Evolutionary conservation across 2,113 vertebrate species (phyloP).

Genomic region (Argyrosomus japonicus): DNA sequence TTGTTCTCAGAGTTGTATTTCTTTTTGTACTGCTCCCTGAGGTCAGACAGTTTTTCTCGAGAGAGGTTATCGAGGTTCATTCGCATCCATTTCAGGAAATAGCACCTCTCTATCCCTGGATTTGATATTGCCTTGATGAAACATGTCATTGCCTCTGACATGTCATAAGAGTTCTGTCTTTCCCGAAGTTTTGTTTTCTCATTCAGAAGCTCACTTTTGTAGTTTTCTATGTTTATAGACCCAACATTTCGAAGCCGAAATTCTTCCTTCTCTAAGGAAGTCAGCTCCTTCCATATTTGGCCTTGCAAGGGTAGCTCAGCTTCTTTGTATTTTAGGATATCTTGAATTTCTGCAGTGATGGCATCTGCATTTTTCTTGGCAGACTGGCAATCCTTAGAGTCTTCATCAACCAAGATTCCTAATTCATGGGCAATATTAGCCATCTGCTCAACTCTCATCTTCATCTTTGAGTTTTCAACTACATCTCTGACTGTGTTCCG

Average conservation of each 20-base stretch:
- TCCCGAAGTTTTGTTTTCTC: constrained; percentile 50
- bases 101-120: constrained; percentile 57
- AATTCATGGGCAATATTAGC: constrained; percentile 56
- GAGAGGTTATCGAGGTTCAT: constrained; percentile 76
- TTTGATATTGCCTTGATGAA: constrained; percentile 70
- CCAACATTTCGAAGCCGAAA: constrained; percentile 67
- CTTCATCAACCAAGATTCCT: constrained; percentile 77
- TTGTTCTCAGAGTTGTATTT: constrained; percentile 59
- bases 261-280: constrained; percentile 77
- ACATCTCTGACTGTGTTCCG: constrained; percentile 29
- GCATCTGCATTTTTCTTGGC: constrained; percentile 64
- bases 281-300: constrained; percentile 71
- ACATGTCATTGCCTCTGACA: constrained; percentile 65
- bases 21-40: constrained; percentile 67
- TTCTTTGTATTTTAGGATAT: constrained; percentile 70
- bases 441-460: constrained; percentile 63
- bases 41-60: constrained; percentile 34
- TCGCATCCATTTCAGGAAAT: constrained; percentile 80
- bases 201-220: constrained; percentile 62
- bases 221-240: constrained; percentile 54
- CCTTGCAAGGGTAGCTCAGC: constrained; percentile 72
- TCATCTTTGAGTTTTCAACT: not conserved
- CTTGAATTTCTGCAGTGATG: constrained; percentile 57
- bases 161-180: constrained; percentile 47
- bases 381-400: constrained; percentile 52